Conservation (phyloP, 1,140 invertebrate genomes). For the Diploscapter pachys region DNA sequence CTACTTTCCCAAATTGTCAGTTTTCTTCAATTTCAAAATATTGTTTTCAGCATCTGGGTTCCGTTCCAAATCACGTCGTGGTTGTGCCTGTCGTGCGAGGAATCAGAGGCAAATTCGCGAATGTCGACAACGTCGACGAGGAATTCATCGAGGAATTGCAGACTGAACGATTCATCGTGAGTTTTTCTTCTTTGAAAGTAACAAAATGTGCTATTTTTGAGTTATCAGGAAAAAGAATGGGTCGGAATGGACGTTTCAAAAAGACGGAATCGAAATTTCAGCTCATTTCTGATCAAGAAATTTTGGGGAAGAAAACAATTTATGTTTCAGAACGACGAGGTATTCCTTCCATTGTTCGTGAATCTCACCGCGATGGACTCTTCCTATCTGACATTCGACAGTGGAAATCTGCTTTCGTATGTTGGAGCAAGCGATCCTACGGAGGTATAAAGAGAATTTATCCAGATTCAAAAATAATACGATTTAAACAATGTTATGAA, state of each 20-base stretch:
- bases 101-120: too few species aligned
- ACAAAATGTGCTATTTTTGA: not conserved
- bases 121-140: too few species aligned
- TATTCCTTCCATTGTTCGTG: slow-evolving; percentile 82
- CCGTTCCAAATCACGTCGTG: too few species aligned
- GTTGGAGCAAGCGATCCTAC: slow-evolving; percentile 60
- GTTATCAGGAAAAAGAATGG: not conserved
- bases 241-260: not conserved
- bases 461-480: too few species aligned
- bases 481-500: too few species aligned
- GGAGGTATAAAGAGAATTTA: slow-evolving; percentile 9
- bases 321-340: slow-evolving; percentile 78
- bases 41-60: too few species aligned
- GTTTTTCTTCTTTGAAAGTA: not conserved
- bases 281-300: not conserved
- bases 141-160: too few species aligned
- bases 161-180: not conserved
- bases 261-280: not conserved
- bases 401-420: slow-evolving; percentile 66
- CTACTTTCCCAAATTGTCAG: too few species aligned
- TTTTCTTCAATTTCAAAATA: too few species aligned
- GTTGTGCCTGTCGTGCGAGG: too few species aligned
- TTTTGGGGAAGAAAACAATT: not conserved
- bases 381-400: slow-evolving; percentile 73
- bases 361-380: slow-evolving; percentile 69